phyloP scores from a whole-genome alignment of 1,140 invertebrate genomes.

The Cydia pomonella region DNA sequence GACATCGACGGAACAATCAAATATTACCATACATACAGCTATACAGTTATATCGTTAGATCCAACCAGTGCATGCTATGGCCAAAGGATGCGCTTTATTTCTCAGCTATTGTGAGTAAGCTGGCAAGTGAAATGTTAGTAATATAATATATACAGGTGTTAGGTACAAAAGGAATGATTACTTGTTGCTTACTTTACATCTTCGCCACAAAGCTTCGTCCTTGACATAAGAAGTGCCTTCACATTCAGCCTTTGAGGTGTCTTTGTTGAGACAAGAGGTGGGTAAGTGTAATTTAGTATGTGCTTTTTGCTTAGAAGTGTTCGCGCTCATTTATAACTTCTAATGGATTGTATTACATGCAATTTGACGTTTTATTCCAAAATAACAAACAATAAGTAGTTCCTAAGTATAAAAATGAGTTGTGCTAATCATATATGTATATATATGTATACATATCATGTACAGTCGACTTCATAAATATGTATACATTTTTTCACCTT shows the following conservation, averaged over 20 bases:
- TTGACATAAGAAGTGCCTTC: constrained; percentile 23
- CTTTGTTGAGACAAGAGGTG: constrained; percentile 23
- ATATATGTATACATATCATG: background rate
- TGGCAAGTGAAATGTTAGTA: constrained; percentile 67
- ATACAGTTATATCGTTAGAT: constrained; percentile 48
- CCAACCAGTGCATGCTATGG: constrained; percentile 58
- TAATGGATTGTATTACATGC: background rate
- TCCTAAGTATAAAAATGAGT: background rate
- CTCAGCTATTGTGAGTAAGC: constrained; percentile 64
- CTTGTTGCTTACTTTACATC: constrained; percentile 58
- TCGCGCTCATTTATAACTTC: background rate
- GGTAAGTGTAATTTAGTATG: constrained; percentile 24
- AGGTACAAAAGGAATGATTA: constrained; percentile 45
- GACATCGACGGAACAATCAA: constrained; percentile 35
- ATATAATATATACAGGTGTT: constrained; percentile 49
- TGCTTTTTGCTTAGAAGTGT: constrained; percentile 20
- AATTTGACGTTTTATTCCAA: background rate
- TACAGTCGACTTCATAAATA: no score
- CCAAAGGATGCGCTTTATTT: constrained; percentile 51
- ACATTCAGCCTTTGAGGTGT: constrained; percentile 22
- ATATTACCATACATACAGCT: constrained; percentile 39
- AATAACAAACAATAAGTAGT: no score
- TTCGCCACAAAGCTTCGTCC: constrained; percentile 42
- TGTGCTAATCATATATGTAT: background rate
- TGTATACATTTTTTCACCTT: no score